Base-by-base conservation (phyloP, 2,113 vertebrate species). In the Notarius quadriscutis region DNA sequence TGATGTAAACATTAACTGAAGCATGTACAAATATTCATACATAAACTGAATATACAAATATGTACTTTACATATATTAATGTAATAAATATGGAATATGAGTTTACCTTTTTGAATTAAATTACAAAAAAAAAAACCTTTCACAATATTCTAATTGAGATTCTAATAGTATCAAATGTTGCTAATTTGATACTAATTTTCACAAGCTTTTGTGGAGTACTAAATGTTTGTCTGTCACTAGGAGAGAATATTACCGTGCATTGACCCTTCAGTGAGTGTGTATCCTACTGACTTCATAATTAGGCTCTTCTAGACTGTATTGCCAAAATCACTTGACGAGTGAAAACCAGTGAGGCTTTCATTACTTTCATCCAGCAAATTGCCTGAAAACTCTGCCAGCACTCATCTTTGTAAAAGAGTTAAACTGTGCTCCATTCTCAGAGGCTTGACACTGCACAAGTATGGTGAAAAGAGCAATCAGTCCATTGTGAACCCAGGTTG, bases 401-500 rank as follows among this genome's bases (percentile, higher is more conserved):
- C 25, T 30, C 75, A 81, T 89, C 27, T 74, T 87, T 86, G 72
- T 84, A 81, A 83, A 74, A 53, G 53, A 84, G 27, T 2, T 84
- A 7, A 60, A 22, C 15, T 11, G 22, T 72, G 17, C 63, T 63
- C 65, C 12, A 9, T 84, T 81, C 67, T 81, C 65, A 71, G 41
- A 84, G 60, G n/a, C 15, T 58, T 81, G 27, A 55, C 51, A 25
- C 79, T 50, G 71, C 48, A 63, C 17, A 58, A 84, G 50, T 18
- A 9, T 51, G 7, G 5, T 30, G 77, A 81, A 63, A 80, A 60
- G 71, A 72, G 10, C 22, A 78, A 60, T 78, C 50, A 9, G 57
- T 87, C 72, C 58, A 62, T 86, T 90, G 88, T 89, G 88, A 92
- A 91, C 88, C 50, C 67, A 90, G 86, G 85, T 86, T 91, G 63